Base-by-base conservation (phyloP, 1,140 invertebrate genomes). In the Trichogramma pretiosum region DNA sequence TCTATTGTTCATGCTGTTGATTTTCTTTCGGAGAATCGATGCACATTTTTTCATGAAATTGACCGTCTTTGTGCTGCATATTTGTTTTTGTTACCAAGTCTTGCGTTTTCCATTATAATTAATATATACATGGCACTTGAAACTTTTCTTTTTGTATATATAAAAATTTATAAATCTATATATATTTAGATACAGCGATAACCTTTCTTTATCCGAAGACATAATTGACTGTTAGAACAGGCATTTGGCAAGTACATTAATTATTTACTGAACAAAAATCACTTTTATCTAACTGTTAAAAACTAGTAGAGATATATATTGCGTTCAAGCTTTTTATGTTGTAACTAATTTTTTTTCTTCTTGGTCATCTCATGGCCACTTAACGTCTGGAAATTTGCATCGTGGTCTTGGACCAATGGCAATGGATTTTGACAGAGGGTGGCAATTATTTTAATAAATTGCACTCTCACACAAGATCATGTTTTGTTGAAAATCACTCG, bases 11-110 rank as follows among this genome's bases (percentile, higher is more conserved):
- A 1, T 32, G 46, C 54, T 58, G 34, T 56, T 50, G 43, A 51
- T 48, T 35, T 55, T 55, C 53, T 53, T 58, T 56, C 56, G 54
- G 50, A 56, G 52, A 53, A 59, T 57, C 58, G 56, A 57, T 61
- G 57, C 56, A 57, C 55, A 56, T 59, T 60, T 59, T 57, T 52
- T 56, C 49, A 59, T 63, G 50, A 48, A 56, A 56, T 56, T 52
- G 46, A 55, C 50, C 48, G 52, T 55, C 46, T 50, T 50, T 14
- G 33, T 30, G 17, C 53, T 57, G 52, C 40, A 54, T 58, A 54
- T 39, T 44, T 55, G 50, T 48, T 48, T n/a, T n/a, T n/a, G n/a
- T n/a, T n/a, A n/a, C n/a, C n/a, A n/a, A n/a, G 42, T 35, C 48
- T 54, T 35, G 47, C 50, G 42, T 54, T n/a, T n/a, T n/a, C n/a